Evolutionary conservation across 2,888 invertebrate species (phyloP), one percentile per base, ranked within the genome.

Genomic region (Macropis europaea): DNA sequence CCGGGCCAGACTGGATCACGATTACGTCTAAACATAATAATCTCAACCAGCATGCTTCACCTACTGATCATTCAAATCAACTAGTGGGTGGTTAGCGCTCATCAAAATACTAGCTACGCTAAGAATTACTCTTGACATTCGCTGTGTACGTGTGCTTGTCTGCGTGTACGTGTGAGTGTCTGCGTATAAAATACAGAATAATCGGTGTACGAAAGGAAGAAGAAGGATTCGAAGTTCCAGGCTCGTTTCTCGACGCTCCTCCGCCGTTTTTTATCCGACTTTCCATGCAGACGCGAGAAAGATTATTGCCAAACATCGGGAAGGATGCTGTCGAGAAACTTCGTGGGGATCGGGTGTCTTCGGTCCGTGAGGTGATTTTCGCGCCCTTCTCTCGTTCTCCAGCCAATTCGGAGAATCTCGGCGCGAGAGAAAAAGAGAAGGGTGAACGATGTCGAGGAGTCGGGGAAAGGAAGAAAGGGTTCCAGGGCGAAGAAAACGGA

Each of bases 21-120:
- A 67, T 66, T 79, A 76, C 59, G 61, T 69, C 77, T 64, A 82
- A 76, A 73, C 73, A 75, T 76, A 77, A n/a, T n/a, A n/a, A n/a
- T 82, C 72, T 86, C 84, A 87, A 82, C 80, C 84, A 87, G 86
- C 88, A 88, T 88, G 88, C 88, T 82, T 88, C 77, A 83, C 86
- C 84, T 88, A 87, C 81, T 81, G 74, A 70, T 79, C 83, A 84
- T 80, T 83, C 85, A n/a, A n/a, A n/a, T 83, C 84, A 77, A 83
- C 84, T 84, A 85, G 68, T 77, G 73, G 67, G 54, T 77, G 72
- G 82, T 81, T 81, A 81, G 80, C 81, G 82, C 75, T 81, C 68
- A 82, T 81, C 73, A 81, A 81, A 78, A 73, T 81, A 82, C 82
- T 67, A 81, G 69, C 81, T 81, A 81, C 81, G 77, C 80, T 76